phyloP scores from a whole-genome alignment of 2,888 invertebrate genomes.

The Dendrolimus houi region DNA sequence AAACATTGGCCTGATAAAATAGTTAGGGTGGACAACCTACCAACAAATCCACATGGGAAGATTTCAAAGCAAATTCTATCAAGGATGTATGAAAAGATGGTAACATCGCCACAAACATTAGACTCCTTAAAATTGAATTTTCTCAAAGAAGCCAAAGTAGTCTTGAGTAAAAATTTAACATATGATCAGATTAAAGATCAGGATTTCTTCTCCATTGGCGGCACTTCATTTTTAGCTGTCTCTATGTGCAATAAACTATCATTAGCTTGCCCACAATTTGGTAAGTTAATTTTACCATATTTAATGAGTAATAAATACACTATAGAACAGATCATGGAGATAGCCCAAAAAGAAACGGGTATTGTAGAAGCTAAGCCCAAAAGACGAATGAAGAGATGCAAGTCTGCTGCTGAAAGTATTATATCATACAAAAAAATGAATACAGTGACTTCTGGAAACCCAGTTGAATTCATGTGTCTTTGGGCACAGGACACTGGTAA shows the following conservation, averaged over 20 bases:
- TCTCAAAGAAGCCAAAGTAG: conserved; percentile 37
- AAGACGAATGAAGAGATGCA: conserved; percentile 31
- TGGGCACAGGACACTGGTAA: conserved; percentile 82
- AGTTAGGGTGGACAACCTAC: conserved; percentile 74
- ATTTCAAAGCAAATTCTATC: conserved; percentile 66
- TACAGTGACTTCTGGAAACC: conserved; percentile 8
- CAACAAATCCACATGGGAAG: conserved; percentile 83
- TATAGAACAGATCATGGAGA: conserved; percentile 46
- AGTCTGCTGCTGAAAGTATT: conserved; percentile 13
- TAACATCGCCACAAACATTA: conserved; percentile 22
- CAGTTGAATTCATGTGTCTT: conserved; percentile 52
- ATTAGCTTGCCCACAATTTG: conserved; percentile 43
- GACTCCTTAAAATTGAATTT: conserved; percentile 30
- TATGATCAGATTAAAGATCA: conserved; percentile 50
- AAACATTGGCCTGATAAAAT: conserved; percentile 81
- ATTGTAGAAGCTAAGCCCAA: conserved; percentile 24
- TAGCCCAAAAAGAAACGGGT: conserved; percentile 37
- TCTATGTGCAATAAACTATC: conserved; percentile 78
- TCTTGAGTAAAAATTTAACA: conserved; percentile 29
- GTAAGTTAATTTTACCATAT: conserved; percentile 69
- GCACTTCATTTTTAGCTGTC: conserved; percentile 82
- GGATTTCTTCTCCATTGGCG: conserved; percentile 79
- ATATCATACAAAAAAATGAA: conserved; percentile 18
- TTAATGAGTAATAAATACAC: conserved; percentile 65
- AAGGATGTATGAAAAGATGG: conserved; percentile 43